These are phyloP conservation scores for Clarias fuscus DNA, from an alignment of 2,797 vertebrate species.

Conservation along the genomic window DNA sequence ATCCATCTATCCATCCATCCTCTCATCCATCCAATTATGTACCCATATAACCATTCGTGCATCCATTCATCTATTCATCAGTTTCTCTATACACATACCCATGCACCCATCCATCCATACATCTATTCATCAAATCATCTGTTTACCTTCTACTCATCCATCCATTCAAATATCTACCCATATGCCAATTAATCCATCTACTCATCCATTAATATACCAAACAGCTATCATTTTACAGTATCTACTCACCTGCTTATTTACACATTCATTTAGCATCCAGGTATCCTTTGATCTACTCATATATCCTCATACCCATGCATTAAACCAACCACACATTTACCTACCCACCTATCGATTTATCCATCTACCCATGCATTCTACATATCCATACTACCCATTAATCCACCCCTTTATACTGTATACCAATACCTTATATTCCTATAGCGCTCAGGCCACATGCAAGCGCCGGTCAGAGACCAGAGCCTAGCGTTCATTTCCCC, in stretches of 20 bases:
- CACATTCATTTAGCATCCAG: no score
- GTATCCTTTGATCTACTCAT: background rate
- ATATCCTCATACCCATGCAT: no score
- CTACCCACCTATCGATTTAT: background rate
- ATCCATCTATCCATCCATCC: no score
- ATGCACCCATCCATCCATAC: background rate
- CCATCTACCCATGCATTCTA: background rate
- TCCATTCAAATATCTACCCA: no score
- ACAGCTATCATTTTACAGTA: no score
- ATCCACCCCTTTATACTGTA: background rate
- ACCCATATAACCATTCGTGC: background rate
- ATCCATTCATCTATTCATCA: background rate
- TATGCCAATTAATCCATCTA: no score
- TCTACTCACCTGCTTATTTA: no score
- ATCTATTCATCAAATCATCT: no score
- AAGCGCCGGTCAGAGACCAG: background rate
- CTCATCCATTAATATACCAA: background rate
- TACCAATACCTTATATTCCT: background rate
- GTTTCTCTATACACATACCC: background rate
- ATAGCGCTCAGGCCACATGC: background rate
- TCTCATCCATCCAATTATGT: no score
- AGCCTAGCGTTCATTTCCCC: background rate
- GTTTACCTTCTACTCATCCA: no score
- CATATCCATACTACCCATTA: background rate
- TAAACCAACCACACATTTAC: background rate